Percentiles rank a stretch among this genome's conserved stretches.
Evolutionary conservation across 2,888 invertebrate species (phyloP).

Genomic region (Ceratothoa steindachneri): DNA sequence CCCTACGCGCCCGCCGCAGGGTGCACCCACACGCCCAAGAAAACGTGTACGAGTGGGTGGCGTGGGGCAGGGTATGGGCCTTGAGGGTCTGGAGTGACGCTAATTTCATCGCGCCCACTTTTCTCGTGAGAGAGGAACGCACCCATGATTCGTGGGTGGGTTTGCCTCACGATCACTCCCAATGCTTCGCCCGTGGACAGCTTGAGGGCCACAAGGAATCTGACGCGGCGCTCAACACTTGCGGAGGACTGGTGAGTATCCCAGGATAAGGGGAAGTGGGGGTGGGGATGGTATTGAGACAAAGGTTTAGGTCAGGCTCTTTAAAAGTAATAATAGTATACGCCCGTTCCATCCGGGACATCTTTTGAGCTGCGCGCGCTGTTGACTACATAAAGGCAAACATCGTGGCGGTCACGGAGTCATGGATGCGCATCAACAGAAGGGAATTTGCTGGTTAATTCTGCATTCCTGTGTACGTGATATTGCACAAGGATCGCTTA

Average conservation of each 20-base stretch:
- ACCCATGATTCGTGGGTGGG: slow-evolving; percentile 3
- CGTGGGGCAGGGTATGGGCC: slow-evolving; percentile 19
- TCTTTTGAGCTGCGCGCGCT: no score
- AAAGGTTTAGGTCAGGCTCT: no score
- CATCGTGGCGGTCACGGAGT: no score
- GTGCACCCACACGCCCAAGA: background rate
- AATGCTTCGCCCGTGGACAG: slow-evolving; percentile 14
- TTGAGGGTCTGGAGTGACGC: slow-evolving; percentile 16
- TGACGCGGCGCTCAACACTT: slow-evolving; percentile 21
- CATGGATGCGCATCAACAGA: no score
- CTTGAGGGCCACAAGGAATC: slow-evolving; percentile 11
- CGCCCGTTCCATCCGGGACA: no score
- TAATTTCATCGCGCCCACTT: slow-evolving; percentile 11
- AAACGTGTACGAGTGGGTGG: slow-evolving; percentile 19
- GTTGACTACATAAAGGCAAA: no score
- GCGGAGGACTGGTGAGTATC: slow-evolving; percentile 23
- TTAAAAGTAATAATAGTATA: no score
- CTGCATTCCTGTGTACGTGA: no score
- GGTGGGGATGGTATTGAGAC: background rate
- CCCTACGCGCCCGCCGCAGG: background rate
- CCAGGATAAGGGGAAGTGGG: background rate
- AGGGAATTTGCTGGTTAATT: no score
- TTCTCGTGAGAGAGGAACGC: slow-evolving; percentile 19
- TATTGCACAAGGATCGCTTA: no score
- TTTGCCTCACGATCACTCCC: background rate